A percentile compares a stretch with the other conserved stretches of the same genome.
Evolutionary conservation across 2,113 vertebrate genomes (phyloP).

Genomic region (Semicossyphus pulcher): DNA sequence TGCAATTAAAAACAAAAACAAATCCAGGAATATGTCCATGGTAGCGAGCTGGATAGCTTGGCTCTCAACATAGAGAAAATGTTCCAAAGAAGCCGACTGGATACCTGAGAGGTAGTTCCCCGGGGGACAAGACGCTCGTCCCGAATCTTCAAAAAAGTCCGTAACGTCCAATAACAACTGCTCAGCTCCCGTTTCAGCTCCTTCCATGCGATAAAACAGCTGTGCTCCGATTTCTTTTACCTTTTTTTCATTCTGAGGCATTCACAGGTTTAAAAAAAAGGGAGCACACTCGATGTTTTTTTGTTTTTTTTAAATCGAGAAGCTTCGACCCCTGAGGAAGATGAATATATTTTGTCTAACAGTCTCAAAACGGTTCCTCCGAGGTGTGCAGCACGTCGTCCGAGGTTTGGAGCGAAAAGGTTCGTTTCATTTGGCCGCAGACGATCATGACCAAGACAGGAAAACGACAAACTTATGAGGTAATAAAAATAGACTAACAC

Average conservation of each 20-base stretch:
- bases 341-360: conserved; percentile 78
- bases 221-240: conserved; percentile 27
- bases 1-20: conserved; percentile 56
- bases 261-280: conserved; percentile 69
- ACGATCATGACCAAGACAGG: conserved; percentile 65
- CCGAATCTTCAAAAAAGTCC: conserved; percentile 71
- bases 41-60: conserved; percentile 73
- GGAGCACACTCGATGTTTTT: conserved; percentile 52
- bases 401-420: conserved; percentile 65
- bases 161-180: conserved; percentile 58
- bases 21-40: conserved; percentile 75
- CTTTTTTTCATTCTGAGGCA: conserved; percentile 47
- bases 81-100: conserved; percentile 78
- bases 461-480: conserved; percentile 69
- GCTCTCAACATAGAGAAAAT: conserved; percentile 74
- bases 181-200: conserved; percentile 54
- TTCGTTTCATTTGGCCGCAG: conserved; percentile 71
- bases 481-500: conserved; percentile 69
- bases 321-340: conserved; percentile 80
- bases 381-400: conserved; percentile 73
- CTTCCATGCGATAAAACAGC: conserved; percentile 43
- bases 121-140: conserved; percentile 65
- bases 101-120: conserved; percentile 84
- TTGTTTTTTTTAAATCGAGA: conserved; percentile 52
- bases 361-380: conserved; percentile 78